These are phyloP conservation scores for Drosophila funebris DNA, from an alignment of 1,140 invertebrate genomes.

Conservation along the genomic window DNA sequence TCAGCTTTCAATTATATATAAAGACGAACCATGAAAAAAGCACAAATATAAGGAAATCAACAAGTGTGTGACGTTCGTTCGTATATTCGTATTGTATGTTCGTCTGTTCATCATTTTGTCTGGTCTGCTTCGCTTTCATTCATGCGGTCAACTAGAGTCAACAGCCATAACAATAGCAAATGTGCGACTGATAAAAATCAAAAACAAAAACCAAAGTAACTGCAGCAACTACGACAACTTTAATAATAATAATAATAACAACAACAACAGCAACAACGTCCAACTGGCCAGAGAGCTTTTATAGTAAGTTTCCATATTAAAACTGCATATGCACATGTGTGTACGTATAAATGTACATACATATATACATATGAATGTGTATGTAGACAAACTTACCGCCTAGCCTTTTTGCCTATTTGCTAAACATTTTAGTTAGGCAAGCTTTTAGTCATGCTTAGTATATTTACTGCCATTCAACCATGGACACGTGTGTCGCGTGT, in stretches of 20 bases:
- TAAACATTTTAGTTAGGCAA: slow-evolving; percentile 45
- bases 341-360: neutral
- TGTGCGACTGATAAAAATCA: slow-evolving; percentile 37
- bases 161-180: slow-evolving; percentile 38
- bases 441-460: slow-evolving; percentile 43
- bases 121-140: slow-evolving; percentile 69
- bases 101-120: slow-evolving; percentile 33
- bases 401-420: slow-evolving; percentile 38
- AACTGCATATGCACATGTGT: neutral
- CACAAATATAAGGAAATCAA: slow-evolving; percentile 65
- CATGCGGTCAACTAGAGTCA: slow-evolving; percentile 70
- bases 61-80: slow-evolving; percentile 65
- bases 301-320: slow-evolving; percentile 38
- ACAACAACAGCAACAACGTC: slow-evolving; percentile 18
- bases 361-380: too few species aligned
- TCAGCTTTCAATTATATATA: slow-evolving; percentile 53
- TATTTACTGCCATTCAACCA: slow-evolving; percentile 34
- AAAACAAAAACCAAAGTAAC: slow-evolving; percentile 40
- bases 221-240: slow-evolving; percentile 16
- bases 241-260: too few species aligned
- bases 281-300: slow-evolving; percentile 30
- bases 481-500: slow-evolving; percentile 53
- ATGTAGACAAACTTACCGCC: neutral
- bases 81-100: neutral
- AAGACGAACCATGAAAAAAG: slow-evolving; percentile 41